Evolutionary conservation across 2,113 vertebrate species (phyloP).

Genomic region (Mellivora capensis): DNA sequence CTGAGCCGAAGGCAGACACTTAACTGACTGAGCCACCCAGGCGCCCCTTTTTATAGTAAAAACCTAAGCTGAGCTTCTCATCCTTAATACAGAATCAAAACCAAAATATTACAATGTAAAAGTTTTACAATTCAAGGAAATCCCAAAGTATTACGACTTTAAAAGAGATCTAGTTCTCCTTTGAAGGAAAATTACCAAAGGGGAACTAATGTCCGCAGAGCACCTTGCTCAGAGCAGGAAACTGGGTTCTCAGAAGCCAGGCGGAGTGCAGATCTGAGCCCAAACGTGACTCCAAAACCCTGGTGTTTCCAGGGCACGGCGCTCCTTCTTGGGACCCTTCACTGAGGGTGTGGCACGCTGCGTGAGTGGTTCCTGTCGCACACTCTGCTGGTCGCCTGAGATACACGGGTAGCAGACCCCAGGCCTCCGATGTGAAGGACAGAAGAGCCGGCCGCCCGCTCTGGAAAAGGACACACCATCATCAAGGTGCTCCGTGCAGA

Average conservation of each 20-base stretch:
- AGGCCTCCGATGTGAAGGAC: background rate
- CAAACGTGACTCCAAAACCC: background rate
- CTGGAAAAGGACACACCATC: rapidly evolving
- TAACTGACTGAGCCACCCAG: background rate
- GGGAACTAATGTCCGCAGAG: background rate
- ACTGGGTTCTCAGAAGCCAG: background rate
- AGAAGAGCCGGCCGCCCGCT: rapidly evolving
- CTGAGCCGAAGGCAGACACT: too few species aligned
- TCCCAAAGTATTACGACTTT: background rate
- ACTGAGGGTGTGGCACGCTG: rapidly evolving
- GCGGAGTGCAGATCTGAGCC: background rate
- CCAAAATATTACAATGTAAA: background rate
- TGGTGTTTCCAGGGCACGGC: rapidly evolving
- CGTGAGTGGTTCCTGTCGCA: rapidly evolving
- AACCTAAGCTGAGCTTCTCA: background rate
- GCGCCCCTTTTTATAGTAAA: background rate
- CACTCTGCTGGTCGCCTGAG: rapidly evolving
- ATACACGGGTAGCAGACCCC: rapidly evolving
- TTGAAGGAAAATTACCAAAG: background rate
- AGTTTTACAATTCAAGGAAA: background rate
- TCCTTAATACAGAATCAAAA: background rate
- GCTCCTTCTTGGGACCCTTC: background rate
- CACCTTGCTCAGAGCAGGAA: background rate
- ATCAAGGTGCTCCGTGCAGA: rapidly evolving
- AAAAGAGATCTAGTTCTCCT: background rate